These are phyloP conservation scores for Suricata suricatta DNA, from an alignment of 2,113 vertebrate genomes.

Conservation along the genomic window DNA sequence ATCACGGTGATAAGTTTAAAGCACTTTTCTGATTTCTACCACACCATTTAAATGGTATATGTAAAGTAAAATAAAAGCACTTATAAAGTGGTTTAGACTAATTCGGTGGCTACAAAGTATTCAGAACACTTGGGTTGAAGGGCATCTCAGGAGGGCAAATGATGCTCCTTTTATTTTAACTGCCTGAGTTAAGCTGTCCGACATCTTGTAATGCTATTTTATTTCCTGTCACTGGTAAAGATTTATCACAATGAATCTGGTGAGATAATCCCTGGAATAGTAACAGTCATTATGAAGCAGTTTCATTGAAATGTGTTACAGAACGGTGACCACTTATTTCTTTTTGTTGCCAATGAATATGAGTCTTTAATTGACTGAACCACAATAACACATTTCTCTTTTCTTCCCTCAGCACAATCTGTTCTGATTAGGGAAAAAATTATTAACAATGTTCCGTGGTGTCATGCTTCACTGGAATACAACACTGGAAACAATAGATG, in stretches of 20 bases:
- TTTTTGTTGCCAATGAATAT: constrained; percentile 24
- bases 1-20: not conserved
- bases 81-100: not conserved
- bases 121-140: not conserved
- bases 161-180: not conserved
- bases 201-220: not conserved
- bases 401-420: not conserved
- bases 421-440: not conserved
- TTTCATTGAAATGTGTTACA: constrained; percentile 26
- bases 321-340: not conserved
- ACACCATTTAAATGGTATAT: not conserved
- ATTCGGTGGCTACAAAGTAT: not conserved
- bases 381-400: not conserved
- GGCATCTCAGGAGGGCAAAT: not conserved
- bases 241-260: constrained; percentile 14
- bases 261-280: constrained; percentile 22
- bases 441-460: not conserved
- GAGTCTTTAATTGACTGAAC: constrained; percentile 25
- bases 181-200: not conserved
- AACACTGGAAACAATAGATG: not conserved
- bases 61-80: constrained; percentile 19
- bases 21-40: not conserved
- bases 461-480: not conserved
- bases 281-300: constrained; percentile 43
- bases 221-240: constrained; percentile 2